Evolutionary conservation across 1,140 invertebrate genomes (phyloP).

Genomic region (Gerris buenoi): DNA sequence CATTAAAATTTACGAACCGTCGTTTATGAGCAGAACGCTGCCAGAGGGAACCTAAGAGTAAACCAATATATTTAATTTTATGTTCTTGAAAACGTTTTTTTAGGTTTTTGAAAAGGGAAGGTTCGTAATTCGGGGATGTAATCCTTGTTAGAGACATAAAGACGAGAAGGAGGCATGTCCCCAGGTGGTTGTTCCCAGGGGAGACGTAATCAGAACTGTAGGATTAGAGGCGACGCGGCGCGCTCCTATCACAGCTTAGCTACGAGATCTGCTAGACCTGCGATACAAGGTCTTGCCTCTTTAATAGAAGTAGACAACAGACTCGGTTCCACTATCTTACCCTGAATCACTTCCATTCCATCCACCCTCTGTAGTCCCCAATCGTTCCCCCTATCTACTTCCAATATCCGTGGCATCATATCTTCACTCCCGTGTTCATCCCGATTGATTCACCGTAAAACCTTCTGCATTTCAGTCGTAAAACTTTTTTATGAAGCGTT

Average conservation of each 20-base stretch:
- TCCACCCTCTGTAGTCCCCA: not conserved
- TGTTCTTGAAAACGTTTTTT: not conserved
- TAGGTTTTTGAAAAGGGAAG: not conserved
- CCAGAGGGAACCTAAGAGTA: not conserved
- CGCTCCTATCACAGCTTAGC: not conserved
- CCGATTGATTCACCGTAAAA: not conserved
- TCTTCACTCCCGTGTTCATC: not conserved
- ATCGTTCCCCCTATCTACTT: not conserved
- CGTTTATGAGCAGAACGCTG: not conserved
- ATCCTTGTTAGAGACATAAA: not conserved
- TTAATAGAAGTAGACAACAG: not conserved
- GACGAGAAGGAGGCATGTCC: not conserved
- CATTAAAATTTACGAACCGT: not conserved
- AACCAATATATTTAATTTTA: not conserved
- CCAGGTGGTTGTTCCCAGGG: not conserved
- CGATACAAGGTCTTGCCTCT: not conserved
- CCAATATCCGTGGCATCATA: not conserved
- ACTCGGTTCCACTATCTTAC: not conserved
- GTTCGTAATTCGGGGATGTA: not conserved
- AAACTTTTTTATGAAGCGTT: not conserved
- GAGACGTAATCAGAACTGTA: not conserved
- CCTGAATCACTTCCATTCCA: not conserved
- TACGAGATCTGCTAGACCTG: not conserved
- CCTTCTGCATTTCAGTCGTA: not conserved
- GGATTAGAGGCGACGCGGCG: not conserved